Conservation (phyloP, 2,113 vertebrate species). For the Anoplopoma fimbria region DNA sequence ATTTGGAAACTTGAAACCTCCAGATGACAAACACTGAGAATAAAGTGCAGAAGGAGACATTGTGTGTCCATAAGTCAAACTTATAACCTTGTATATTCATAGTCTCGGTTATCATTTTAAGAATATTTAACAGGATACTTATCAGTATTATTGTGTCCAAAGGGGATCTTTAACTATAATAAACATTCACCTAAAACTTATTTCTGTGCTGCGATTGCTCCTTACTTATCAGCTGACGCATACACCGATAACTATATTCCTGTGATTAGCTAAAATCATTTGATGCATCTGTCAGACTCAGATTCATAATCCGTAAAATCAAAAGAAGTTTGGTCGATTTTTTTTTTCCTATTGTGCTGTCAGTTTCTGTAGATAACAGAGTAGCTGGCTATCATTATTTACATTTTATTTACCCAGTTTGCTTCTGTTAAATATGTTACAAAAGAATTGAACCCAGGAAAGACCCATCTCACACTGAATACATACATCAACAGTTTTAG, state of each 20-base stretch:
- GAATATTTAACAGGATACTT: background rate
- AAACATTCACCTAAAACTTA: background rate
- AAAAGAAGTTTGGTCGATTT: background rate
- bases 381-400: background rate
- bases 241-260: background rate
- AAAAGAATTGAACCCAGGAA: background rate
- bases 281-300: background rate
- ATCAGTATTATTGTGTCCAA: background rate
- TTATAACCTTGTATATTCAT: background rate
- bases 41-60: background rate
- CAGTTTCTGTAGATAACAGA: background rate
- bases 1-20: background rate
- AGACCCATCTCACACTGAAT: background rate
- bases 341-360: background rate
- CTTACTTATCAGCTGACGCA: background rate
- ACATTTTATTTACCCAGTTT: background rate
- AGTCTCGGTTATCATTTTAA: background rate
- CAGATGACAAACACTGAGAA: background rate
- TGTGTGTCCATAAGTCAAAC: background rate
- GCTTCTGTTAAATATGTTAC: background rate
- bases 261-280: background rate
- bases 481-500: background rate
- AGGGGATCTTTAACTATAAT: background rate
- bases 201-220: background rate
- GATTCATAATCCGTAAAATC: background rate